Base-by-base conservation (phyloP, 1,140 invertebrate species). In the Bombus pyrosoma region DNA sequence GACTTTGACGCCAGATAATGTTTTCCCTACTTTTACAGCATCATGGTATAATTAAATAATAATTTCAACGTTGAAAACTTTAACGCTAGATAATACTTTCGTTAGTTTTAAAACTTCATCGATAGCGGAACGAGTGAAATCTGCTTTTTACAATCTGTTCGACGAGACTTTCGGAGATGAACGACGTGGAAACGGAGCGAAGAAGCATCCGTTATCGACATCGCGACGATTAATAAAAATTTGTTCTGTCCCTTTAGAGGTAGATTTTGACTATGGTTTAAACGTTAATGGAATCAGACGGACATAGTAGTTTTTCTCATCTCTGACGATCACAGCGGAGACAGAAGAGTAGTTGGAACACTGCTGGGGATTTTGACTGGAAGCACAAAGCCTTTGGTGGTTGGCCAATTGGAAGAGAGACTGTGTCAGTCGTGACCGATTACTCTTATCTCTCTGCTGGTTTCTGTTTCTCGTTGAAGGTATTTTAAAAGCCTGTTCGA, bases 181-280 rank as follows among this genome's bases (percentile, higher is more conserved):
- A 22, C 6, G 57, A 39, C 47, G 47, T 53, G 25, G 43, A 34
- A 34, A 34, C 25, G 64, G 43, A 22, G n/a, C 25, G 39, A 81
- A 39, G 78, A 37, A 73, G n/a, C 53, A 12, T 57, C 62, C 62
- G 69, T 81, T 74, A 74, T 81, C 80, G 80, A 81, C 80, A 74
- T 28, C 4, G n/a, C 13, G 28, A 13, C 32, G 32, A 41, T 15
- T 69, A 43, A 37, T 80, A 57, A 71, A 71, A 81, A 71, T 53
- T 39, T 18, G 53, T 37, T 71, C 32, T 18, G 15, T 9, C 13
- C 32, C 28, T 62, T 62, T n/a, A n/a, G 41, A 47, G 34, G 18
- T n/a, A 34, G 47, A 71, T 81, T 39, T 53, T 47, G 78, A 59
- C 79, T 9, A 34, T n/a, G 68, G 25, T 28, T n/a, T 12, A n/a